phyloP scores from a whole-genome alignment of 2,113 vertebrate genomes.

The Promerops cafer region DNA sequence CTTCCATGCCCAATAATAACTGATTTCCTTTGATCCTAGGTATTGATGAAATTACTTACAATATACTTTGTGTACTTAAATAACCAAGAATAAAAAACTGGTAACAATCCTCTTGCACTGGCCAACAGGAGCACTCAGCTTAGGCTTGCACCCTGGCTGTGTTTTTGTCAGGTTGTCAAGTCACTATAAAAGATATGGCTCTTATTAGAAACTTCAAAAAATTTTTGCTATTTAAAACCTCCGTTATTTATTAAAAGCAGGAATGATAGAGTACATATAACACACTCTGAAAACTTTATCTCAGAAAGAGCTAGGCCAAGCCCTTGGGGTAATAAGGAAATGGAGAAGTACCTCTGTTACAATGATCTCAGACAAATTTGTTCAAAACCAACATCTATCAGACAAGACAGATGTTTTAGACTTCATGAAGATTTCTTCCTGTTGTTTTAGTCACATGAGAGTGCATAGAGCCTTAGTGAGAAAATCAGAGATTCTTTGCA shows the following conservation, averaged over 20 bases:
- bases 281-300: not conserved
- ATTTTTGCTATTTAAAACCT: not conserved
- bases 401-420: conserved; percentile 19
- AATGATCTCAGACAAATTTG: not conserved
- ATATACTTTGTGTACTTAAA: not conserved
- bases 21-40: not conserved
- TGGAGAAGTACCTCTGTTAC: not conserved
- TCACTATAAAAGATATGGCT: not conserved
- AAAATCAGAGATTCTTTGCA: not conserved
- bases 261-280: not conserved
- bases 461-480: not conserved
- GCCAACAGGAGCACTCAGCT: not conserved
- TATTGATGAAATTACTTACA: not conserved
- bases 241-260: conserved; percentile 12
- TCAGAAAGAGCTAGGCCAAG: not conserved
- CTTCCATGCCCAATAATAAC: not conserved
- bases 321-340: not conserved
- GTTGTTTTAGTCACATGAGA: not conserved
- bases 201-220: not conserved
- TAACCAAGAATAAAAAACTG: not conserved
- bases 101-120: not conserved
- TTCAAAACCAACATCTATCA: not conserved
- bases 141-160: not conserved
- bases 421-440: not conserved
- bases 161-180: not conserved